phyloP scores from a whole-genome alignment of 2,113 vertebrate species.

The Ictidomys tridecemlineatus region DNA sequence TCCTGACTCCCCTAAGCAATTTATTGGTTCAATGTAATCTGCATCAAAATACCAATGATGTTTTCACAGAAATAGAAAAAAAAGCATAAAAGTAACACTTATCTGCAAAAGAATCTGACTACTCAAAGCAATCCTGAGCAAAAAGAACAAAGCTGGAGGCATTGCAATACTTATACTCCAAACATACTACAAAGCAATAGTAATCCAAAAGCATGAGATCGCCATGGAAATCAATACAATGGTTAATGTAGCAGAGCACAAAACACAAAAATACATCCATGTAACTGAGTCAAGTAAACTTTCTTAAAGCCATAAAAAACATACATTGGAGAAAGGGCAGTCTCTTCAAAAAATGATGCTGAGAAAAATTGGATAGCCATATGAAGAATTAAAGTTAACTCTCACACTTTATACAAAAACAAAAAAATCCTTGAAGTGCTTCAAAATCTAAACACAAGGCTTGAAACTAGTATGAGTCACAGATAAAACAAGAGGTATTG shows the following conservation, averaged over 20 bases:
- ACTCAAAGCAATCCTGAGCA: not conserved
- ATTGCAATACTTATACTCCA: not conserved
- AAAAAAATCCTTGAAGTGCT: not conserved
- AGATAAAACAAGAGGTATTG: not conserved
- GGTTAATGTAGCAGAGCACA: not conserved
- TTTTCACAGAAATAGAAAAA: not conserved
- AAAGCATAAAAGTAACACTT: not conserved
- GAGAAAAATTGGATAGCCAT: too few species aligned
- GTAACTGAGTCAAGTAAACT: not conserved
- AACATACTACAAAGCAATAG: not conserved
- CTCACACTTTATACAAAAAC: not conserved
- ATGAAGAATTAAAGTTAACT: not conserved
- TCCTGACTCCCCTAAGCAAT: not conserved
- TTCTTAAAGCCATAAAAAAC: not conserved
- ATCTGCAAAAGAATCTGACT: not conserved
- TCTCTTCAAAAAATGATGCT: not conserved
- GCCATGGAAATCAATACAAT: not conserved
- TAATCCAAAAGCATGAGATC: not conserved
- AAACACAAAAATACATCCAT: not conserved
- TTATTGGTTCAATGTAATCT: not conserved
- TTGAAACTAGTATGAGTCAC: not conserved
- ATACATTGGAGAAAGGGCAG: not conserved
- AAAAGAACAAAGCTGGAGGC: not conserved
- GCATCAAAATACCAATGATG: not conserved
- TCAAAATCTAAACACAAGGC: not conserved